Conservation (phyloP, 2,888 invertebrate genomes). For the Drosophila neoperkinsi region DNA sequence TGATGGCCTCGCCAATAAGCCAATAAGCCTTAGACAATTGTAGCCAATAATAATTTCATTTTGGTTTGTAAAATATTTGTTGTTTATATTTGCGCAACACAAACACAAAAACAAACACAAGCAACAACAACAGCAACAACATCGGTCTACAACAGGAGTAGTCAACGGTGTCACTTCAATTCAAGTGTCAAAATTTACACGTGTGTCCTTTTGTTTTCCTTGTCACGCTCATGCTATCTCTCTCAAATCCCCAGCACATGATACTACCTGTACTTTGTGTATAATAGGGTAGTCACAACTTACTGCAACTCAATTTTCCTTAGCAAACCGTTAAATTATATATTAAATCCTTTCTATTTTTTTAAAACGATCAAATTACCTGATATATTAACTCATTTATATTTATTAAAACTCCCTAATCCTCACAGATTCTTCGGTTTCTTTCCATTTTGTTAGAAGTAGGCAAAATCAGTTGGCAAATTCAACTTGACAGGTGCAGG, state of each 20-base stretch:
- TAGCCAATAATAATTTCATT: slow-evolving; percentile 65
- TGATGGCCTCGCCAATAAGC: slow-evolving; percentile 47
- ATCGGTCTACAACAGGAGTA: slow-evolving; percentile 10
- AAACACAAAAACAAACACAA: slow-evolving; percentile 43
- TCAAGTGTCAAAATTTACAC: slow-evolving; percentile 71
- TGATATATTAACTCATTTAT: neutral
- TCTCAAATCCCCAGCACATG: slow-evolving; percentile 5
- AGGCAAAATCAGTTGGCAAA: neutral
- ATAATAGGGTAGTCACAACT: slow-evolving; percentile 1
- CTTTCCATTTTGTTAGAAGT: neutral
- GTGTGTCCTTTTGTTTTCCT: slow-evolving; percentile 64
- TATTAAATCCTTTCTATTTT: too few relatives aligned
- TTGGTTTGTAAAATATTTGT: slow-evolving; percentile 62
- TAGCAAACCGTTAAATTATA: too few relatives aligned
- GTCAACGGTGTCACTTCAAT: slow-evolving; percentile 34
- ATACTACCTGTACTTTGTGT: neutral
- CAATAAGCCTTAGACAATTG: slow-evolving; percentile 57
- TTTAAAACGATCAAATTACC: neutral
- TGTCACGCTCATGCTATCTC: slow-evolving; percentile 33
- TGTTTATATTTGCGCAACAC: slow-evolving; percentile 66
- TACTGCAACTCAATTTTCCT: neutral
- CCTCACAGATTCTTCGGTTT: neutral
- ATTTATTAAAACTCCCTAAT: neutral
- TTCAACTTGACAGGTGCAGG: neutral
- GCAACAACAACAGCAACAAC: slow-evolving; percentile 12